phyloP scores from a whole-genome alignment of 2,888 invertebrate genomes.

The Onchidella celtica region DNA sequence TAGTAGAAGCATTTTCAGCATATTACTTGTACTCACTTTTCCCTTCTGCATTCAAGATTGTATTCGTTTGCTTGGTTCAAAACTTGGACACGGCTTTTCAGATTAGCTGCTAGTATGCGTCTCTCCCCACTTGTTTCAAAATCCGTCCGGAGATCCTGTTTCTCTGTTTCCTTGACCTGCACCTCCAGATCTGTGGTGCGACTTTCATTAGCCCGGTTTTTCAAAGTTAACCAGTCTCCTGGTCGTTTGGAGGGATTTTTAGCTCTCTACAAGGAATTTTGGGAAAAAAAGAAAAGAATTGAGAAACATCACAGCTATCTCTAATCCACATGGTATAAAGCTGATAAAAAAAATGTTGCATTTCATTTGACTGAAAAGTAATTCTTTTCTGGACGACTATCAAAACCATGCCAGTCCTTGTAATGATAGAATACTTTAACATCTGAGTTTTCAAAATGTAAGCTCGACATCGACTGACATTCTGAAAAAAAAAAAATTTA shows the following conservation, averaged over 20 bases:
- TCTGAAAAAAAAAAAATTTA: too few species aligned
- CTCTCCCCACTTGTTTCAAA: conserved; percentile 77
- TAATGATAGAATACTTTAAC: too few species aligned
- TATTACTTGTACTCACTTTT: conserved; percentile 72
- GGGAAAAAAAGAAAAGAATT: background rate
- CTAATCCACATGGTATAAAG: background rate
- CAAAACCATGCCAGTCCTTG: too few species aligned
- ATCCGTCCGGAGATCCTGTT: conserved; percentile 76
- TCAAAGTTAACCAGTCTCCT: conserved; percentile 75
- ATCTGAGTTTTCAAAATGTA: too few species aligned
- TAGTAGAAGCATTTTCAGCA: too few species aligned
- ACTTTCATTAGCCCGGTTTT: conserved; percentile 74
- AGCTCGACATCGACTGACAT: too few species aligned
- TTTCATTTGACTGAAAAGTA: too few species aligned
- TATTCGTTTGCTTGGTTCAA: conserved; percentile 71
- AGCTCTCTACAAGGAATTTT: conserved; percentile 72
- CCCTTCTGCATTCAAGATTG: conserved; percentile 75
- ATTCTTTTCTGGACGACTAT: too few species aligned
- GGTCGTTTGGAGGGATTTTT: conserved; percentile 73
- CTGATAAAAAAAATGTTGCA: background rate
- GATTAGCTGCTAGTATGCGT: conserved; percentile 73
- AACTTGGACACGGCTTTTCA: conserved; percentile 70
- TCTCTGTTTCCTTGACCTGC: conserved; percentile 70
- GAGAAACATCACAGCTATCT: too few species aligned
- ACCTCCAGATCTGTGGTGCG: conserved; percentile 65